These are phyloP conservation scores for Ectemnius lituratus DNA, from an alignment of 2,888 invertebrate genomes.

Conservation along the genomic window DNA sequence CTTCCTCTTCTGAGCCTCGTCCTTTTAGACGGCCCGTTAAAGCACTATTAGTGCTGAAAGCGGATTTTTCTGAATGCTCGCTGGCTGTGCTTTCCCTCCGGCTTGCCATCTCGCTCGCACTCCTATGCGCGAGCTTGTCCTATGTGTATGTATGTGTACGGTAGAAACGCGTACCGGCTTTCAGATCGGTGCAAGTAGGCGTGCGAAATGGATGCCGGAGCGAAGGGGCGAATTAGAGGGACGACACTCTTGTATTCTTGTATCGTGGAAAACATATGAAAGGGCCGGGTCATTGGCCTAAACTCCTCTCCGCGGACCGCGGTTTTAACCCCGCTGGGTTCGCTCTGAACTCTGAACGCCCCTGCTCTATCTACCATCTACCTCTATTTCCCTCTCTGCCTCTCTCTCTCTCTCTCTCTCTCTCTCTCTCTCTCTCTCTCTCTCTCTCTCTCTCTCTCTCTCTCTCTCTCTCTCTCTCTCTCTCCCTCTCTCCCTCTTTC, in stretches of 20 bases:
- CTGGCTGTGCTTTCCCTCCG: slow-evolving; percentile 11
- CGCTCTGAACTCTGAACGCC: too few relatives aligned
- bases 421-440: too few relatives aligned
- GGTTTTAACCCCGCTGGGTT: slow-evolving; percentile 8
- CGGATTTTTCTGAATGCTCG: slow-evolving; percentile 52
- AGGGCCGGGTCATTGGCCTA: slow-evolving; percentile 42
- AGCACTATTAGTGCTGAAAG: slow-evolving; percentile 57
- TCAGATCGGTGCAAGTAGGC: slow-evolving; percentile 48
- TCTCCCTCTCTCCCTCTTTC: too few relatives aligned
- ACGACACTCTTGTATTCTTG: slow-evolving; percentile 44
- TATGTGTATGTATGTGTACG: neutral
- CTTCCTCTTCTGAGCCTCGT: slow-evolving; percentile 42
- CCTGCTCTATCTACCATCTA: too few relatives aligned
- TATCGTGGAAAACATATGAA: slow-evolving; percentile 42
- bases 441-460: too few relatives aligned
- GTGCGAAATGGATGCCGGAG: slow-evolving; percentile 41
- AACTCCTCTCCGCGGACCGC: slow-evolving; percentile 18
- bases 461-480: too few relatives aligned
- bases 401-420: too few relatives aligned
- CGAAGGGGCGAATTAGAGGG: slow-evolving; percentile 45
- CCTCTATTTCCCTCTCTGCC: too few relatives aligned
- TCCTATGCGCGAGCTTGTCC: neutral
- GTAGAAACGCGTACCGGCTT: slow-evolving; percentile 19
- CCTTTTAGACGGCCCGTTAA: slow-evolving; percentile 53
- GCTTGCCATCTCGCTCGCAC: neutral